Evolutionary conservation across 2,888 invertebrate genomes (phyloP), one percentile per base, ranked within the genome.

Genomic region (Tortricodes alternella): DNA sequence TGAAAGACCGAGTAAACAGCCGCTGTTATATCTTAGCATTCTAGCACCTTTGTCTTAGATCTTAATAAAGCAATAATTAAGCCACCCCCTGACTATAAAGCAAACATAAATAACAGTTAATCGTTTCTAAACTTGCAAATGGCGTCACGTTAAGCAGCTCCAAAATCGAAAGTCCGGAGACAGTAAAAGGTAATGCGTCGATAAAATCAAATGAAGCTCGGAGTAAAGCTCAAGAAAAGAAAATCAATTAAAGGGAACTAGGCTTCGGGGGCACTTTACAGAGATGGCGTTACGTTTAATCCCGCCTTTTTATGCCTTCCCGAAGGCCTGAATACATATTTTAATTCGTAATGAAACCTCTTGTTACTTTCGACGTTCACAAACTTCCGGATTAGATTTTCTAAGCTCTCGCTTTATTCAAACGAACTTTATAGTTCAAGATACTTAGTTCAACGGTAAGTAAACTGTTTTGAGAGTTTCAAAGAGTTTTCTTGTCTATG

Each of bases 211-310:
- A 58, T 48, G 58, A 53, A 43, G 43, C 53, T 37, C 27, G 23
- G 34, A 34, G 38, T 21, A 46, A 48, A 53, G 52, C 51, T 41
- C 37, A 16, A 37, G 50, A 38, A 61, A 61, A 53, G 61, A 64
- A 64, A 67, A 67, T 68, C 66, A 66, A 68, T 68, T 67, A 67
- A 50, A 59, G 53, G 52, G 60, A 60, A 59, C 62, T 61, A 34
- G 61, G 44, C 59, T 53, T 57, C 56, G 53, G 63, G 50, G 50
- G 53, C 49, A 59, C 61, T 64, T 63, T 55, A 52, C 51, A 51
- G 58, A 48, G 51, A 60, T 53, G 53, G 59, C 37, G 53, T 48
- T 39, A 29, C 50, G 46, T 44, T 53, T 58, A 52, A 53, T 53
- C 52, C 41, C 23, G 46, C 37, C 46, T 44, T 57, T 57, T 56